A percentile compares a stretch with the other conserved stretches of the same genome.
phyloP scores from a whole-genome alignment of 2,797 vertebrate species.

The Aplochiton taeniatus region DNA sequence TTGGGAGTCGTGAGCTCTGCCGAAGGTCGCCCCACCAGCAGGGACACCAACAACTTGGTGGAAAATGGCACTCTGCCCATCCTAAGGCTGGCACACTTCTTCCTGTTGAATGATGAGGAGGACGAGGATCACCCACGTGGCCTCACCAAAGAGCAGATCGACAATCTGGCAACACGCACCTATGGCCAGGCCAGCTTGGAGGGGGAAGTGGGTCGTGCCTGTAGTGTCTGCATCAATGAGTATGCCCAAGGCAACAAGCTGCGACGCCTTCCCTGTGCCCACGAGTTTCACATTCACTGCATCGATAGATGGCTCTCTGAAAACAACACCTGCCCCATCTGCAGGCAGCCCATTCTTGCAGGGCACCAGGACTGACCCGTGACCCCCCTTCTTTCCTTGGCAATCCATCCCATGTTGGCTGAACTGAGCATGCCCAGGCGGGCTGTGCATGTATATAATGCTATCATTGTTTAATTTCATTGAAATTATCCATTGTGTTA shows the following conservation, averaged over 20 bases:
- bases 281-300: constrained; percentile 96
- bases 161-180: constrained; percentile 91
- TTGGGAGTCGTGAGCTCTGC: constrained; percentile 52
- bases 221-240: constrained; percentile 95
- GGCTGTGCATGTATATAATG: constrained; percentile 77
- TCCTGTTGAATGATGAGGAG: constrained; percentile 89
- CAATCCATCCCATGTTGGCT: constrained; percentile 50
- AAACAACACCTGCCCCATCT: constrained; percentile 95
- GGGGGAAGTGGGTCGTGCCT: constrained; percentile 84
- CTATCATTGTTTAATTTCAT: constrained; percentile 73
- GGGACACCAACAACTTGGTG: constrained; percentile 84
- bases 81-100: constrained; percentile 90
- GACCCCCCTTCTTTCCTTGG: constrained; percentile 6
- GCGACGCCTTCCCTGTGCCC: constrained; percentile 88
- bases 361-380: constrained; percentile 76
- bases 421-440: constrained; percentile 59
- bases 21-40: constrained; percentile 71
- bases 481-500: constrained; percentile 63
- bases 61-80: constrained; percentile 91
- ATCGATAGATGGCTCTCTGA: constrained; percentile 97
- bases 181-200: constrained; percentile 86
- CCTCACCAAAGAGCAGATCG: constrained; percentile 98
- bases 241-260: constrained; percentile 94
- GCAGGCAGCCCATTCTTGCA: constrained; percentile 88
- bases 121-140: constrained; percentile 85